Evolutionary conservation across 2,888 invertebrate genomes (phyloP), one percentile per base, ranked within the genome.

Genomic region (Tipula lateralis): DNA sequence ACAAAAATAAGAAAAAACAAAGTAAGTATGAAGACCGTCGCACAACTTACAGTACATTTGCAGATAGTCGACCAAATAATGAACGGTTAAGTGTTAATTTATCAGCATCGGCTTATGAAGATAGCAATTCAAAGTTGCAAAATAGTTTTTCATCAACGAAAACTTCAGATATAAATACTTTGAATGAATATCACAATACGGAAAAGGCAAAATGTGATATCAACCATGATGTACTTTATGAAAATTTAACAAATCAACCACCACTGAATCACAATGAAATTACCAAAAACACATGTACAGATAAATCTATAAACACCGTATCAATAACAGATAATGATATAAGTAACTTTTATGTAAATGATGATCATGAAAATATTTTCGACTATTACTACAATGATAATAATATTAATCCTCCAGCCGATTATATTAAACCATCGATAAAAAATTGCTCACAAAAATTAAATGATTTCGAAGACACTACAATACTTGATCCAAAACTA

Each of bases 401-500:
- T 12, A 9, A 36, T 2, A 19, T 5, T 16, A 34, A 7, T 32
- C 9, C 13, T 19, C 5, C 16, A 36, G 1, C 9, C 6, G 5
- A 50, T 50, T 16, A 29, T 30, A 32, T 13, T 16, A n/a, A 32
- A 13, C 29, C n/a, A 16, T 7, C 29, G 32, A 32, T 9, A 13
- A 32, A 32, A n/a, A 16, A 83, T 5, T 29, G 82, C 29, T 4
- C 29, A 29, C 82, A 29, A 82, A 7, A 16, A 84, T 30, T 34
- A 36, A 13, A 66, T 34, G 34, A 84, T 32, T 44, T 24, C 50
- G 50, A 50, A 24, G 24, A 36, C 19, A 50, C 84, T 66, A 16
- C 83, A 5, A 39, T 83, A 34, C 34, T 85, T 29, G 84, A 85
- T 84, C 85, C 85, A 34, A 84, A 83, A 83, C 34, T 83, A 50